phyloP scores from a whole-genome alignment of 1,140 invertebrate species.

The Trichomalopsis sarcophagae region DNA sequence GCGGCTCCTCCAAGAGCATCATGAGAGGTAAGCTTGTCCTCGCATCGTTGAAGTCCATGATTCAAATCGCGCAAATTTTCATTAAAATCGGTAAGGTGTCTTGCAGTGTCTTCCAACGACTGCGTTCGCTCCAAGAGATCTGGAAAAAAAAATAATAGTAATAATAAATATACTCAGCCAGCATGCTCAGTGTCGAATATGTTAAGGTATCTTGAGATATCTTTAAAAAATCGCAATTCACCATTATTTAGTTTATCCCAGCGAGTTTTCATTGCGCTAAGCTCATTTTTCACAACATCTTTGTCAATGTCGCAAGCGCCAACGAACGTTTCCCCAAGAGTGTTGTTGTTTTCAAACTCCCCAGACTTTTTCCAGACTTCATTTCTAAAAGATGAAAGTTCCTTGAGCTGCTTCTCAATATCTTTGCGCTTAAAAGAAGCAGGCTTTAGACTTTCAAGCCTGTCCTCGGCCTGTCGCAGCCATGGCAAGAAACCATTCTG shows the following conservation, averaged over 20 bases:
- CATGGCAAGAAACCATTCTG: constrained; percentile 92
- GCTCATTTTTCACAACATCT: constrained; percentile 88
- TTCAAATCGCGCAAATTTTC: constrained; percentile 90
- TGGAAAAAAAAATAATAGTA: constrained; percentile 54
- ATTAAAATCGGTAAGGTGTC: constrained; percentile 88
- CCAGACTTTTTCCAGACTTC: constrained; percentile 94
- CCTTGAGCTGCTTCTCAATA: constrained; percentile 91
- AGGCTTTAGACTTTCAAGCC: constrained; percentile 86
- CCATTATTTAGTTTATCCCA: constrained; percentile 95
- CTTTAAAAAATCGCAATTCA: constrained; percentile 58
- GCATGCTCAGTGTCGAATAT: background rate
- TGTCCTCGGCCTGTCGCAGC: constrained; percentile 90
- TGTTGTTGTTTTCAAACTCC: constrained; percentile 92
- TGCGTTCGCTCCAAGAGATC: constrained; percentile 80
- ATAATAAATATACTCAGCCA: background rate
- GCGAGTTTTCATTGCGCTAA: constrained; percentile 86
- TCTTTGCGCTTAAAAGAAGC: constrained; percentile 89
- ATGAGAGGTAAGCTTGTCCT: constrained; percentile 89
- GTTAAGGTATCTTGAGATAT: background rate
- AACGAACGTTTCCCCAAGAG: constrained; percentile 89
- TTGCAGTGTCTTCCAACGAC: constrained; percentile 88
- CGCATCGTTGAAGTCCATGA: constrained; percentile 88
- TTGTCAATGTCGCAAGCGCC: constrained; percentile 92
- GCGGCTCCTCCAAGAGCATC: constrained; percentile 86
- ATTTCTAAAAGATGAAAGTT: constrained; percentile 92